Percentiles rank a stretch among this genome's conserved stretches.
Evolutionary conservation across 2,113 vertebrate genomes (phyloP).

Genomic region (Caloenas nicobarica): DNA sequence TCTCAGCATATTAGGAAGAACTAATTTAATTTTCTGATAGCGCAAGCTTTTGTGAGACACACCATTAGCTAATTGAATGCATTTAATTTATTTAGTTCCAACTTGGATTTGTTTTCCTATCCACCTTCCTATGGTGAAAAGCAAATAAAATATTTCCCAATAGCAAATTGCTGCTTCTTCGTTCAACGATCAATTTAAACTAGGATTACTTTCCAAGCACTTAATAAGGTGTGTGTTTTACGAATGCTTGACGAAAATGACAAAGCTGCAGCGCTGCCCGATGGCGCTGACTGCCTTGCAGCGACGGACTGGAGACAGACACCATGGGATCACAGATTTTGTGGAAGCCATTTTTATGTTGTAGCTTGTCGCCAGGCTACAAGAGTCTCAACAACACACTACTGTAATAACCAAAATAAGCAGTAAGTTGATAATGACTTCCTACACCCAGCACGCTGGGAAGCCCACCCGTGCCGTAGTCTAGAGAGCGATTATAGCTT

Average conservation of each 20-base stretch:
- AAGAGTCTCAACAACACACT: background rate
- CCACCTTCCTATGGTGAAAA: conserved; percentile 10
- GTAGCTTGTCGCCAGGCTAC: background rate
- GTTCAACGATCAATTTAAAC: background rate
- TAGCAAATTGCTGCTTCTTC: background rate
- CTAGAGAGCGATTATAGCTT: background rate
- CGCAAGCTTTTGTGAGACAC: background rate
- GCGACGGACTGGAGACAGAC: background rate
- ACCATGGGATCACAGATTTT: background rate
- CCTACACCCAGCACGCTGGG: background rate
- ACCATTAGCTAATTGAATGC: conserved; percentile 56
- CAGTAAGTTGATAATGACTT: background rate
- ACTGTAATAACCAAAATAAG: conserved; percentile 27
- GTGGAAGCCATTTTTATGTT: background rate
- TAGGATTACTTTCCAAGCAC: background rate
- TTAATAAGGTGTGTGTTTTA: conserved; percentile 13
- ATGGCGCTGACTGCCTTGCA: background rate
- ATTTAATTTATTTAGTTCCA: conserved; percentile 20
- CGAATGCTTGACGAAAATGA: background rate
- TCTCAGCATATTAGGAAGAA: background rate
- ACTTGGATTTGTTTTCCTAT: conserved; percentile 21
- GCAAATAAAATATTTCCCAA: background rate
- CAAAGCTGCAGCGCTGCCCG: background rate
- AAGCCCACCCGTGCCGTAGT: background rate
- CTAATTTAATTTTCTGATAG: conserved; percentile 39